Conservation (phyloP, 2,113 vertebrate species). For the Pycnonotus jocosus region DNA sequence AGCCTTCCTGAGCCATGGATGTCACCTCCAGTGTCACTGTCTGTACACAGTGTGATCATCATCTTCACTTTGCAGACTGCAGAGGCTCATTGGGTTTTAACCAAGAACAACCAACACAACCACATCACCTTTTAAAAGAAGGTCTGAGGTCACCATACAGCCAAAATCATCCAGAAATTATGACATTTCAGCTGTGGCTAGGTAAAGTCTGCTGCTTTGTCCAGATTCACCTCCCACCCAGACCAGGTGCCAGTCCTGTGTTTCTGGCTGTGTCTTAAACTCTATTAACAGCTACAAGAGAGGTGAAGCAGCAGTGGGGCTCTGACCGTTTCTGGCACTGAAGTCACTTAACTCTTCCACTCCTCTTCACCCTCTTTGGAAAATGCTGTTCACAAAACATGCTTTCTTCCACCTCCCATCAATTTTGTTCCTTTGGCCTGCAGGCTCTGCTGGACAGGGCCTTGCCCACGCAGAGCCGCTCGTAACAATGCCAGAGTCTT, state of each 20-base stretch:
- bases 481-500: accelerated
- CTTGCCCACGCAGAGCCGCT: neutral
- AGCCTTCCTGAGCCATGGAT: neutral
- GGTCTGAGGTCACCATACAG: neutral
- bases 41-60: neutral
- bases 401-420: neutral
- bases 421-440: neutral
- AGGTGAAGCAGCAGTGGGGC: neutral
- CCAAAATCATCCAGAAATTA: neutral
- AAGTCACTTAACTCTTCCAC: neutral
- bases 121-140: neutral
- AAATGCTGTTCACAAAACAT: neutral
- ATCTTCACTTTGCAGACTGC: neutral
- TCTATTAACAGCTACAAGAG: neutral
- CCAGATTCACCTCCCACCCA: neutral
- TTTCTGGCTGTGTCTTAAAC: neutral
- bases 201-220: neutral
- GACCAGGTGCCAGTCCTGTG: neutral
- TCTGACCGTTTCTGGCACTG: neutral
- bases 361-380: neutral
- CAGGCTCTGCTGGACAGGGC: neutral
- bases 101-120: neutral
- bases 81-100: neutral
- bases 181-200: neutral
- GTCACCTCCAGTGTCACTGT: neutral